Evolutionary conservation across 2,888 invertebrate genomes (phyloP), one percentile per base, ranked within the genome.

Genomic region (Drosophila nr. perissopoda): DNA sequence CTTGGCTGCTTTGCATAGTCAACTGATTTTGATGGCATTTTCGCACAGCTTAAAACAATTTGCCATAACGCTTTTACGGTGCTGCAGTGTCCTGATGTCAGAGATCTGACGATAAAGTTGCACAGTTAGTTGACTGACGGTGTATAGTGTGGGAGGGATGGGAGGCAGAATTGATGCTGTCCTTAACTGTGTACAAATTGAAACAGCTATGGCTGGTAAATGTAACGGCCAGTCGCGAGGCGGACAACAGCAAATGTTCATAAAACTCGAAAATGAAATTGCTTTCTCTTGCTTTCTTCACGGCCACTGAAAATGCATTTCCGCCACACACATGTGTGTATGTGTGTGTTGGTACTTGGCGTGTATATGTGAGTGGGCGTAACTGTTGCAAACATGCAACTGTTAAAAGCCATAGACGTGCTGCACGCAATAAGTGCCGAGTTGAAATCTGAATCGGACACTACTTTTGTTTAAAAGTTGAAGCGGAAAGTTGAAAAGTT

Each of bases 1-100:
- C 11, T 48, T 54, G 67, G 59, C 89, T 85, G 80, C 85, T 86
- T 86, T 86, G 88, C 85, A 86, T 86, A 86, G 85, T 85, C 90
- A 86, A 86, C 90, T 89, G 85, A 86, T 88, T 86, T 86, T 86
- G 85, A 89, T 89, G 85, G 90, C 85, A 86, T 90, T 86, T 86
- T 89, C 88, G 86, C 86, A 90, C 73, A 86, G 85, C 85, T 86
- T 86, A 89, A 86, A 86, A 86, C 85, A 86, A 86, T 89, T 86
- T 86, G 88, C 85, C 90, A 88, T 86, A 86, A 89, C 85, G 85
- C 74, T 80, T 89, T 86, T 89, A 86, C 83, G 71, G 80, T 70
- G 42, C 75, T 76, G 75, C 83, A 70, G 74, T 67, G 74, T 76
- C 76, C 65, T 76, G 90, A 82, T 85, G 90, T 76, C 80, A 75